Evolutionary conservation across 2,888 invertebrate genomes (phyloP), one percentile per base, ranked within the genome.

Genomic region (Serrognathus titanus): DNA sequence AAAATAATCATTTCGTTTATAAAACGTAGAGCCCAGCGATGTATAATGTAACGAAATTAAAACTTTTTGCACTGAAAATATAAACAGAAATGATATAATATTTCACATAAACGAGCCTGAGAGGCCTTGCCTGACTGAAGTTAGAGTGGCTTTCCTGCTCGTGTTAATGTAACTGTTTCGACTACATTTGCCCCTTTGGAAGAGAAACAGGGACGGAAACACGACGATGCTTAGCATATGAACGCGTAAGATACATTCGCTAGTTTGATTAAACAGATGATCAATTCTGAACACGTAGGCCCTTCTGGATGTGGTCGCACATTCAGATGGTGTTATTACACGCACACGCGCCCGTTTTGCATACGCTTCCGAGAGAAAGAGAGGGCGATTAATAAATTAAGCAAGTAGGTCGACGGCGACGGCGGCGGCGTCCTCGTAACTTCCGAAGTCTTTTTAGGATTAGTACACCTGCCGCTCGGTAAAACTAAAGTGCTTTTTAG

Each of bases 231-330:
- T 11, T 9, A 40, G 12, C 43, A 52, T 43, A 43, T 43, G 45
- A 55, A 58, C 56, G 57, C 54, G 49, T 50, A 45, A 57, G 60
- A 59, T 58, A 59, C 59, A 58, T 51, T 51, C 63, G 61, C 60
- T 53, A 62, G 63, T 64, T 65, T 69, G 69, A 69, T 69, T 69
- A 69, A 65, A 58, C 62, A 60, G 61, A 67, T 69, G 65, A 62
- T 64, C 66, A 66, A 69, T 69, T 69, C 68, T 48, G 62, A 58
- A 63, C 69, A 66, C 64, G 66, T 64, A 66, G 55, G 45, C 45
- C 43, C 48, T 35, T 43, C 43, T 43, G 16, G 43, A 43, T 43
- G 16, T 20, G 43, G 16, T 16, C 43, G 10, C 43, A 11, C 43
- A 16, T 16, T 43, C 40, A 13, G 20, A 43, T 16, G 16, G 10